phyloP scores from a whole-genome alignment of 2,797 vertebrate genomes.

The Tangara arthus region DNA sequence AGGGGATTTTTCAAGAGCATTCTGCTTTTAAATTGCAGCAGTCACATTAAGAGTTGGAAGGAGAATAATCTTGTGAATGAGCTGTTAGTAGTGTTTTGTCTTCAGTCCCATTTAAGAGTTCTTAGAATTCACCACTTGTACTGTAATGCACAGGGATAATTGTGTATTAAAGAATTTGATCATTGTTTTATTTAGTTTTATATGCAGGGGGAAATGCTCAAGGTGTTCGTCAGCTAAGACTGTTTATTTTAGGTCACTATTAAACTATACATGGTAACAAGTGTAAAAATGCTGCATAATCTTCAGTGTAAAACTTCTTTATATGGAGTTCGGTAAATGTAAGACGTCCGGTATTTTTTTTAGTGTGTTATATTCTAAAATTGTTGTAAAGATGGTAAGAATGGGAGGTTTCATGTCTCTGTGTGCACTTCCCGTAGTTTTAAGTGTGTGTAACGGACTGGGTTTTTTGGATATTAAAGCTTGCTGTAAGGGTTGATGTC shows the following conservation, averaged over 20 bases:
- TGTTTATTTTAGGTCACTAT: background rate
- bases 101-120: background rate
- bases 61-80: background rate
- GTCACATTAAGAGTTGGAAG: background rate
- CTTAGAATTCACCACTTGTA: background rate
- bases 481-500: background rate
- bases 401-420: background rate
- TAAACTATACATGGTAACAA: background rate
- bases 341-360: background rate
- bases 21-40: background rate
- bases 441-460: background rate
- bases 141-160: background rate
- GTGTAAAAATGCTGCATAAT: conserved; percentile 39
- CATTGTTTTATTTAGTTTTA: background rate
- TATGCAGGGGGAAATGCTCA: background rate
- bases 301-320: background rate
- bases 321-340: background rate
- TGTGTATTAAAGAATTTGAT: background rate
- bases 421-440: conserved; percentile 1
- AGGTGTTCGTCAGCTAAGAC: background rate
- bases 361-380: background rate
- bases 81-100: background rate
- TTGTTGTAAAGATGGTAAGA: background rate
- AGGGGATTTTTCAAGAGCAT: background rate
- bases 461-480: conserved; percentile 50